These are phyloP conservation scores for Pseudorasbora parva DNA, from an alignment of 2,113 vertebrate genomes.

Conservation along the genomic window DNA sequence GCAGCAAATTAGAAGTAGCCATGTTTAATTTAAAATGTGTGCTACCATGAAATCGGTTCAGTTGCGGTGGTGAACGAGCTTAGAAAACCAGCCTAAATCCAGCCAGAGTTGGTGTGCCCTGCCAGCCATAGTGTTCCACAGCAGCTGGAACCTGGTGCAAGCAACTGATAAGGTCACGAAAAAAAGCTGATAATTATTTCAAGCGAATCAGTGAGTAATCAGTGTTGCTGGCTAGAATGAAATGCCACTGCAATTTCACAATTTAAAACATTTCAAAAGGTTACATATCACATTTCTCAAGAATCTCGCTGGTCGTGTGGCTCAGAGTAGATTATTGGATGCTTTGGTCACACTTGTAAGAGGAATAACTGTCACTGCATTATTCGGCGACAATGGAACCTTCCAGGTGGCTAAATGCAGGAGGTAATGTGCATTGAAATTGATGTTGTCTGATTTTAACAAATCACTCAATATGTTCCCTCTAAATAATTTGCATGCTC, in stretches of 20 bases:
- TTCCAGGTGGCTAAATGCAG: neutral
- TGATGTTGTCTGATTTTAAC: slow-evolving; percentile 60
- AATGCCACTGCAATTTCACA: neutral
- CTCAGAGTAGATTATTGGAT: neutral
- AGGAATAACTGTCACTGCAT: neutral
- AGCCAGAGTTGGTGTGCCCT: slow-evolving; percentile 36
- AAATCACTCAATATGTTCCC: slow-evolving; percentile 66
- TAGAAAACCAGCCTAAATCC: slow-evolving; percentile 57
- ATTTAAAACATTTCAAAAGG: slow-evolving; percentile 13
- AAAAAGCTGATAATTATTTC: slow-evolving; percentile 20
- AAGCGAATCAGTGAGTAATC: slow-evolving; percentile 13
- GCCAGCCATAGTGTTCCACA: slow-evolving; percentile 25
- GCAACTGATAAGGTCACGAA: slow-evolving; percentile 23
- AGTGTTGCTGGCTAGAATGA: slow-evolving; percentile 25
- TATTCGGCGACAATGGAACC: neutral
- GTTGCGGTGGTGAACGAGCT: slow-evolving; percentile 56
- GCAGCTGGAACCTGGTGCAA: slow-evolving; percentile 21
- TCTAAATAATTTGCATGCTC: slow-evolving; percentile 64
- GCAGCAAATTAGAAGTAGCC: slow-evolving; percentile 49
- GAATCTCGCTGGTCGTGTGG: neutral
- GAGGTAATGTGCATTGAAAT: slow-evolving; percentile 19
- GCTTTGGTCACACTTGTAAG: neutral
- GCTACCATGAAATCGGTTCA: slow-evolving; percentile 60
- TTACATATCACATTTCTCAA: neutral
- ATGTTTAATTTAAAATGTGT: slow-evolving; percentile 55